Evolutionary conservation across 2,113 vertebrate genomes (phyloP), one percentile per base, ranked within the genome.

Genomic region (Semicossyphus pulcher): DNA sequence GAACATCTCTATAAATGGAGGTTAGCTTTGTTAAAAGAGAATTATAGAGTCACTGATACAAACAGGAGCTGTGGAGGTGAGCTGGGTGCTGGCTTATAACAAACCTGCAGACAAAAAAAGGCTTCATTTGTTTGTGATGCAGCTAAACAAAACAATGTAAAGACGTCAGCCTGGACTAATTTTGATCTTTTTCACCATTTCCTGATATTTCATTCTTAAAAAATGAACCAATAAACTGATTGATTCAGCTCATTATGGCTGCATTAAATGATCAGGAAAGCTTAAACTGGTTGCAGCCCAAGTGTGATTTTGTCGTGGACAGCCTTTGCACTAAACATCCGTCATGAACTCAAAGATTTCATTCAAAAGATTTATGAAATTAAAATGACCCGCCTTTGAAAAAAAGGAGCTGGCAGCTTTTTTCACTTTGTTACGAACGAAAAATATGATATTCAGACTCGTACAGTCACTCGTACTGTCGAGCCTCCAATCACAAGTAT

Each of bases 41-140:
- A 72, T 73, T 4, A 73, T 87, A 90, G 49, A 80, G 18, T 53
- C 47, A 72, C 34, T 87, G 25, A 64, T 2, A 64, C 47, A 8
- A 28, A 54, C 44, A 76, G 45, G 66, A 80, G 76, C 65, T 72
- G 10, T 31, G 36, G 81, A 84, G 83, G 79, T 0, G 57, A 73
- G 45, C 54, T 45, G 81, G 89, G 89, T 92, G 89, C 90, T 90
- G 89, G 90, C 89, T 92, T 91, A 88, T 86, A 73, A 80, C 29
- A 60, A 56, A 84, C 81, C 81, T 81, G 85, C 78, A 45, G 44
- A 52, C 14, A 21, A 54, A 34, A 63, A n/a, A n/a, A n/a, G n/a
- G n/a, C n/a, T n/a, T n/a, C 25, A 29, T 12, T 29, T 26, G 3
- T n/a, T 45, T 45, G 16, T 6, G 2, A 47, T n/a, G n/a, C n/a